Conservation (phyloP, 1,140 invertebrate genomes). For the Lordiphosa clarofinis region DNA sequence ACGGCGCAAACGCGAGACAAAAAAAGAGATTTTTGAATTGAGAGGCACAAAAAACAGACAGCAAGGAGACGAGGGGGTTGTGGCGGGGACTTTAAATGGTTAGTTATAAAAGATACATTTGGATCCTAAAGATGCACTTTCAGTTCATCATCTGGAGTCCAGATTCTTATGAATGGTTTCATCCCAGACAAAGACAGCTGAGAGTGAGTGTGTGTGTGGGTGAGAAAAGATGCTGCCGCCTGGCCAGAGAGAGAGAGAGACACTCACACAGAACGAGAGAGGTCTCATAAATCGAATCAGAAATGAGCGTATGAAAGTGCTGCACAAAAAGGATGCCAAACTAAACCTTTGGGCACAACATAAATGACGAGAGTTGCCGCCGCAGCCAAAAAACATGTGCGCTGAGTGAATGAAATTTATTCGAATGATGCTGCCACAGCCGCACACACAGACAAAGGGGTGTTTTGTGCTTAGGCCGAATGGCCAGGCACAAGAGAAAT, state of each 20-base stretch:
- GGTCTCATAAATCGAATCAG: constrained; percentile 71
- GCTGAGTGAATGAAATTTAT: constrained; percentile 35
- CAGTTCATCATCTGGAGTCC: no score
- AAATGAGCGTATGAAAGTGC: constrained; percentile 41
- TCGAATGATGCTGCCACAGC: constrained; percentile 34
- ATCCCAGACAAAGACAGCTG: constrained; percentile 27
- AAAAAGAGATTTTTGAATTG: constrained; percentile 53
- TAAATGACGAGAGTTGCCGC: constrained; percentile 18
- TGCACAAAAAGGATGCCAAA: constrained; percentile 60
- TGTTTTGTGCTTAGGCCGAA: constrained; percentile 21
- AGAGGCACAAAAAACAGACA: constrained; percentile 5
- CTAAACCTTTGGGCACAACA: constrained; percentile 54
- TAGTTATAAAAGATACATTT: constrained; percentile 19
- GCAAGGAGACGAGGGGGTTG: constrained; percentile 9
- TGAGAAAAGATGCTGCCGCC: constrained; percentile 20
- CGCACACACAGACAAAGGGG: constrained; percentile 4
- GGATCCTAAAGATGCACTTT: constrained; percentile 3
- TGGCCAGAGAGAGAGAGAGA: neutral
- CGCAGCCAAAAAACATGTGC: constrained; percentile 60
- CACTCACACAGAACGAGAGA: constrained; percentile 10
- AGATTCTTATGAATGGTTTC: no score
- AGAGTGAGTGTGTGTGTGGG: constrained; percentile 12
- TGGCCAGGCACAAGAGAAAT: constrained; percentile 63
- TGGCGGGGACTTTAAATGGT: neutral
- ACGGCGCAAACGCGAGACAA: constrained; percentile 72